phyloP scores from a whole-genome alignment of 2,888 invertebrate genomes.

The Tricholauxania praeusta region DNA sequence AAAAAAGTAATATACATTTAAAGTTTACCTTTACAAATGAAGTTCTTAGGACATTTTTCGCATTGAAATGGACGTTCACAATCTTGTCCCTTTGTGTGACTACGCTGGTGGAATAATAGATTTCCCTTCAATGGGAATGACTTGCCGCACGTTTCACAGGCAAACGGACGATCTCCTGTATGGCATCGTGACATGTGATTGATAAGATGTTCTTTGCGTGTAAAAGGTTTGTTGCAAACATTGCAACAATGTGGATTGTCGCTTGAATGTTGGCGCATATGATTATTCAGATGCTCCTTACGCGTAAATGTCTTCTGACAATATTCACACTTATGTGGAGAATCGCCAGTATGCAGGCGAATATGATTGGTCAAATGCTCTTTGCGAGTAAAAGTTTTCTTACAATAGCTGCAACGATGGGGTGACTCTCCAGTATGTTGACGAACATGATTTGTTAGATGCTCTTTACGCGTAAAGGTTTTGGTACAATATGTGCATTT shows the following conservation, averaged over 20 bases:
- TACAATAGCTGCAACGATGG: constrained; percentile 70
- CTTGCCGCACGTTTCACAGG: constrained; percentile 88
- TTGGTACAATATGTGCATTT: constrained; percentile 89
- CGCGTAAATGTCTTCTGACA: constrained; percentile 89
- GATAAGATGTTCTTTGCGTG: constrained; percentile 87
- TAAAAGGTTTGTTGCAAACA: constrained; percentile 87
- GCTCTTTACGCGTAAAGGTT: constrained; percentile 83
- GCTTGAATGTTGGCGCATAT: constrained; percentile 88
- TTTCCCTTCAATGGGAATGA: constrained; percentile 88
- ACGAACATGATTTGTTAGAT: constrained; percentile 87
- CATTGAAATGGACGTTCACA: constrained; percentile 80
- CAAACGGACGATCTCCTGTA: constrained; percentile 84
- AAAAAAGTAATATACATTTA: neutral
- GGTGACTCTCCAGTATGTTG: constrained; percentile 83
- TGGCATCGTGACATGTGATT: constrained; percentile 81
- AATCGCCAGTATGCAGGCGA: constrained; percentile 84
- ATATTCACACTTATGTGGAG: constrained; percentile 86
- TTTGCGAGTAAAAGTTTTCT: constrained; percentile 79
- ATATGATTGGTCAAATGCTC: constrained; percentile 89
- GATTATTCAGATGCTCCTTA: constrained; percentile 87
- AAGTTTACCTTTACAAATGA: constrained; percentile 82
- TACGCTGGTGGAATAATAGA: constrained; percentile 86
- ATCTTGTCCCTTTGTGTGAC: constrained; percentile 81
- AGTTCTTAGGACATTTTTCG: constrained; percentile 87
- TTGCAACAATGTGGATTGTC: constrained; percentile 89